phyloP scores from a whole-genome alignment of 1,140 invertebrate genomes.

The Bombus balteatus region DNA sequence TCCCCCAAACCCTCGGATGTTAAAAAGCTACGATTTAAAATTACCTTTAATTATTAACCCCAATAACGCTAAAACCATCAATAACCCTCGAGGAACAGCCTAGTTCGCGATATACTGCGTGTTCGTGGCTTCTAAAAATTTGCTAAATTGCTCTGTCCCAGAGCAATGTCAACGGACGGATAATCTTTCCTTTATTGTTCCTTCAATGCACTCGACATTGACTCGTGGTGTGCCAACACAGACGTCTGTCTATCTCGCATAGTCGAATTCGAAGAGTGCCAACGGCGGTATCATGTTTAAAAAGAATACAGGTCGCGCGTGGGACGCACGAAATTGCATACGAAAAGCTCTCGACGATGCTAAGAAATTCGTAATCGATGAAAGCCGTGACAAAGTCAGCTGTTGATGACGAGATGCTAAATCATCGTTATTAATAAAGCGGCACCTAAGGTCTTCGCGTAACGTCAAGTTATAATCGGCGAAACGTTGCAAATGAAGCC shows the following conservation, averaged over 20 bases:
- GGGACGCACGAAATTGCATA: slow-evolving; percentile 8
- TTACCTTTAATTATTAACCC: not conserved
- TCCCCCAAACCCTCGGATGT: rapidly evolving
- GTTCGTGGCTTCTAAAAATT: not conserved
- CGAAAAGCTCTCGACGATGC: not conserved
- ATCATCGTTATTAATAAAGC: slow-evolving; percentile 54
- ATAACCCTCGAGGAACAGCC: too few species aligned
- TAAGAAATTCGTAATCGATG: not conserved
- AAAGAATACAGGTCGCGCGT: slow-evolving; percentile 43
- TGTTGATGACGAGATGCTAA: slow-evolving; percentile 3
- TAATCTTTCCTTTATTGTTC: slow-evolving; percentile 22
- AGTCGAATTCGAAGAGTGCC: slow-evolving; percentile 22
- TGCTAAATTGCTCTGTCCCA: not conserved
- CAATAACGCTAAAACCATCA: not conserved
- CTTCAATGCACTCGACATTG: slow-evolving; percentile 33
- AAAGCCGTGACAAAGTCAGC: slow-evolving; percentile 13
- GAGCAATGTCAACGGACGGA: slow-evolving; percentile 24
- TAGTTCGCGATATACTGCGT: too few species aligned
- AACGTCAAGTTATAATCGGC: not conserved
- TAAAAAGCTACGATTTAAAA: not conserved
- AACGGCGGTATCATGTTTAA: slow-evolving; percentile 29
- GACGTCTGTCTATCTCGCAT: not conserved
- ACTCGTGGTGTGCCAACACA: slow-evolving; percentile 12
- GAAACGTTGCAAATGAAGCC: not conserved
- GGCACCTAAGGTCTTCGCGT: not conserved